Conservation (phyloP, 2,888 invertebrate genomes). For the Coleophora deauratella region DNA sequence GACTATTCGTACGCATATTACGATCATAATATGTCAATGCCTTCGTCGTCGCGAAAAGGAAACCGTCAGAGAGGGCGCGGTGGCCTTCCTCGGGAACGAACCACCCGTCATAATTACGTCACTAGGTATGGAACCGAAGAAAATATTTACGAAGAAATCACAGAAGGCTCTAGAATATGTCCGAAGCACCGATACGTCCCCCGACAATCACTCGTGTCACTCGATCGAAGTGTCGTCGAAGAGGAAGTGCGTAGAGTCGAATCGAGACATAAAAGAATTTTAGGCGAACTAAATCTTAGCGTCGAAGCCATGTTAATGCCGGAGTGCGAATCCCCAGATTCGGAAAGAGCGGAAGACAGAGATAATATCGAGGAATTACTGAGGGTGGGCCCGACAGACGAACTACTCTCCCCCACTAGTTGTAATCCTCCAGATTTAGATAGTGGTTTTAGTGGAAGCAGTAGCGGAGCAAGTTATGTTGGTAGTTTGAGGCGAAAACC, state of each 20-base stretch:
- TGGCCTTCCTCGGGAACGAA: conserved; percentile 52
- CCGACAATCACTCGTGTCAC: conserved; percentile 77
- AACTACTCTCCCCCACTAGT: conserved; percentile 80
- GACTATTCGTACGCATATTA: conserved; percentile 91
- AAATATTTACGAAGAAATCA: conserved; percentile 87
- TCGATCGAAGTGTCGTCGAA: conserved; percentile 83
- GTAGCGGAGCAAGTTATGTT: conserved; percentile 86
- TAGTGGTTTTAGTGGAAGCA: conserved; percentile 88
- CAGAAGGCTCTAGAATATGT: conserved; percentile 74
- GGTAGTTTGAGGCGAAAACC: conserved; percentile 78
- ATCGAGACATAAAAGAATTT: conserved; percentile 85
- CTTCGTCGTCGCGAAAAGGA: conserved; percentile 63
- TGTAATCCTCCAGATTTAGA: conserved; percentile 81
- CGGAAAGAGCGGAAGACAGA: conserved; percentile 76
- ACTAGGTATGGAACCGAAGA: conserved; percentile 89
- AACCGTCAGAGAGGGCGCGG: conserved; percentile 62
- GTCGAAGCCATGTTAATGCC: conserved; percentile 95
- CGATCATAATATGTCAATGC: conserved; percentile 81
- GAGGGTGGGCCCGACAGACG: conserved; percentile 81
- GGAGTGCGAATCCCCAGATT: conserved; percentile 77
- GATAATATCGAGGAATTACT: conserved; percentile 79
- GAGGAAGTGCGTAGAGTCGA: conserved; percentile 90
- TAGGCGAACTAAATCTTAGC: conserved; percentile 90
- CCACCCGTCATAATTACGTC: conserved; percentile 80
- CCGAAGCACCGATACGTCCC: conserved; percentile 66